A percentile compares a stretch with the other conserved stretches of the same genome.
Conservation (phyloP, 2,113 vertebrate species). For the Gopherus flavomarginatus region DNA sequence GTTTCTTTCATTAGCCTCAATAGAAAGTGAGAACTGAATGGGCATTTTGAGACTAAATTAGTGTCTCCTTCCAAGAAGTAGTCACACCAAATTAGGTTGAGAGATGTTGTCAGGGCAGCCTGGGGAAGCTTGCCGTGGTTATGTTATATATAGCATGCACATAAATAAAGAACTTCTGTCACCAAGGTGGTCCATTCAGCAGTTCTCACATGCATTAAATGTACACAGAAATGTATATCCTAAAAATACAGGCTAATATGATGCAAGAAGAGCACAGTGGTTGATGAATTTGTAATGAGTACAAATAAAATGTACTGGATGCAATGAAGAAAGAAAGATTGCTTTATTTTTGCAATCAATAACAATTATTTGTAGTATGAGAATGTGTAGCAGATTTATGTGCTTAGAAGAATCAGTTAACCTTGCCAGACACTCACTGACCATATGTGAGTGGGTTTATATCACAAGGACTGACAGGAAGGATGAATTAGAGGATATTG, state of each 20-base stretch:
- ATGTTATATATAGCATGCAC: conserved; percentile 24
- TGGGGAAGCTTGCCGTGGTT: conserved; percentile 31
- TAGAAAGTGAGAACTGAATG: conserved; percentile 1
- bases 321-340: not conserved
- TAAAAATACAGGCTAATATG: conserved; percentile 31
- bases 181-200: conserved; percentile 63
- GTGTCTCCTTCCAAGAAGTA: conserved; percentile 35
- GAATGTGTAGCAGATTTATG: not conserved
- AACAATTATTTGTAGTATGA: not conserved
- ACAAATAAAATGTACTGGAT: conserved; percentile 12
- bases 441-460: not conserved
- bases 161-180: conserved; percentile 56
- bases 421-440: not conserved
- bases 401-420: not conserved
- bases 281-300: not conserved
- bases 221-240: not conserved
- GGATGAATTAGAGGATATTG: not conserved
- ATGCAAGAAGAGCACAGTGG: conserved; percentile 30
- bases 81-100: conserved; percentile 51
- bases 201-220: conserved; percentile 73
- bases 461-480: not conserved
- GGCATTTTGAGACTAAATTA: not conserved
- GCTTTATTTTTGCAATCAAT: not conserved
- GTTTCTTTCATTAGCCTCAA: conserved; percentile 42
- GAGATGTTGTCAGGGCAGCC: conserved; percentile 40